Base-by-base conservation (phyloP, 2,888 invertebrate genomes). In the Phorcus lineatus region DNA sequence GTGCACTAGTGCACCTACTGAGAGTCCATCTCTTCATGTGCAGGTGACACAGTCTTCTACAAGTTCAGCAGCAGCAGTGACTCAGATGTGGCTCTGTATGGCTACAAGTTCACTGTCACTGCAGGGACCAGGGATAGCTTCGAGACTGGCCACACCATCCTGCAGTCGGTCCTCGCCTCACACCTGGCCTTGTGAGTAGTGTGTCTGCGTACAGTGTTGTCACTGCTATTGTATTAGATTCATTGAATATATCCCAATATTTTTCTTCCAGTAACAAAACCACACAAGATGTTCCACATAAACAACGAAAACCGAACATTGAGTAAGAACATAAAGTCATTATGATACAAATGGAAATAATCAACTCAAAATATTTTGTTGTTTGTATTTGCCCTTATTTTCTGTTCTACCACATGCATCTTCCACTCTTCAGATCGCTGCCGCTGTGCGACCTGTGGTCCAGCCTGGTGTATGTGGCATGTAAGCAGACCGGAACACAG, bases 61-160 rank as follows among this genome's bases (percentile, higher is more conserved):
- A 87, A 88, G 81, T 91, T 90, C 83, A 24, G 24, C 47, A 82
- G 79, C 53, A 82, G 86, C 74, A 87, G 87, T n/a, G 84, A 85
- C 54, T 81, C 80, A 7, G 83, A 81, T 13, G 80, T 86, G 1
- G 55, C 84, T n/a, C 82, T 84, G 78, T 91, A 90, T 90, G 91
- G 91, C n/a, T 91, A 90, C 86, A 90, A 90, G 86, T 91, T 91
- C 81, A 91, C 89, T 0, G 89, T 90, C 36, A 88, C 88, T 4
- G 89, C 91, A 19, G 91, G 92, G 17, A 88, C 88, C 24, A 82
- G 90, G 53, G 92, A 91, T 80, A 89, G 92, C 78, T 92, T 92
- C 84, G 91, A 91, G 82, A 92, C 92, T 0, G 92, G 92, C 31
- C 91, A 91, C 84, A 88, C 89, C 53, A 91, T 92, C 54, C 87